Percentiles rank a stretch among this genome's conserved stretches.
Evolutionary conservation across 1,140 invertebrate genomes (phyloP).

Genomic region (Platorchestia sp.): DNA sequence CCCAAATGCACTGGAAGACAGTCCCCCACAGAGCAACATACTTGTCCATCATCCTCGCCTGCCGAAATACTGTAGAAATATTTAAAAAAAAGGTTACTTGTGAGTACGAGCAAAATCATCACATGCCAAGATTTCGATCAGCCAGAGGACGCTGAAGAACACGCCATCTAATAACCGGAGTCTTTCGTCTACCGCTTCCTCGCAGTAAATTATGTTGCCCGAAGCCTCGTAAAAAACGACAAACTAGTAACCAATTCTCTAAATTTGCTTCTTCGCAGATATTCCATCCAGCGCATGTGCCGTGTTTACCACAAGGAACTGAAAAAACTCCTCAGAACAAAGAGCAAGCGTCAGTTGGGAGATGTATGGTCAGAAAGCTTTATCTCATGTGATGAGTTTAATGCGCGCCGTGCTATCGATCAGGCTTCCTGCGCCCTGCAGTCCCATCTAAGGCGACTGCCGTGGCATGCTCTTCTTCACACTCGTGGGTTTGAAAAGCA

Average conservation of each 20-base stretch:
- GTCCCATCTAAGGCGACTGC: background rate
- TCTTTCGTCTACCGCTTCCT: background rate
- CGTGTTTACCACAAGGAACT: background rate
- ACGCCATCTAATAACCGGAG: background rate
- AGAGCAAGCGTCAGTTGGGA: background rate
- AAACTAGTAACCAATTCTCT: background rate
- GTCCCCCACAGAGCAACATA: too few relatives aligned
- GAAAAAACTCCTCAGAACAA: background rate
- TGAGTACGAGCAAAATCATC: background rate
- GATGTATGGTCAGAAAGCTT: conserved; percentile 2
- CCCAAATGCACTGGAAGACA: too few relatives aligned
- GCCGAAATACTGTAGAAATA: background rate
- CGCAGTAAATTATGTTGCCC: background rate
- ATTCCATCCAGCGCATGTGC: background rate
- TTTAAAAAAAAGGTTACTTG: background rate
- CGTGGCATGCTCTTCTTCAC: background rate
- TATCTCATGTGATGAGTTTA: conserved; percentile 20
- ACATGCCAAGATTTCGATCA: background rate
- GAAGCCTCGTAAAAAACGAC: background rate
- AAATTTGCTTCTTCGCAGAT: background rate
- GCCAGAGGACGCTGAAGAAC: background rate
- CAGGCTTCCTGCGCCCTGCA: background rate
- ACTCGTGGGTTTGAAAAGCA: background rate
- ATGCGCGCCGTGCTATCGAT: background rate
- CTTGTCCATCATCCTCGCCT: background rate